A percentile compares a stretch with the other conserved stretches of the same genome.
Evolutionary conservation across 2,113 vertebrate species (phyloP).

Genomic region (Origma solitaria): DNA sequence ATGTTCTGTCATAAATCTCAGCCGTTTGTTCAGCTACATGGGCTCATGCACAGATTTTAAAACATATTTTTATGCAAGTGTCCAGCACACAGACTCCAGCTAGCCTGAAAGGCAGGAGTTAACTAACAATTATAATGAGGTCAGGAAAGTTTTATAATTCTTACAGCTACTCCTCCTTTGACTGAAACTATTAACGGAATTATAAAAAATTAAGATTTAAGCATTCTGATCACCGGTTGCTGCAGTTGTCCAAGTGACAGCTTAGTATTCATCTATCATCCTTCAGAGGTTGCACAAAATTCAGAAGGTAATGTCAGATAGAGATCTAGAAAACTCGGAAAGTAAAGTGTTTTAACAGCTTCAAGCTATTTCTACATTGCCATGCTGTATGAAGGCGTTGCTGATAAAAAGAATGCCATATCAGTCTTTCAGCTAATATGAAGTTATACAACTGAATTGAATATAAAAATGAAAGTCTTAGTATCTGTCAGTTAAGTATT

Average conservation of each 20-base stretch:
- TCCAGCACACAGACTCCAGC: background rate
- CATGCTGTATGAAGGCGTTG: background rate
- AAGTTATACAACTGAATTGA: background rate
- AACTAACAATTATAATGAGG: background rate
- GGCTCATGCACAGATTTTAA: background rate
- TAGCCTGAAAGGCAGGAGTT: background rate
- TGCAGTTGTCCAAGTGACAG: background rate
- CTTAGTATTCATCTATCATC: background rate
- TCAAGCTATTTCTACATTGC: conserved; percentile 7
- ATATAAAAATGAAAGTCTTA: background rate
- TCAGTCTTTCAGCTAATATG: background rate
- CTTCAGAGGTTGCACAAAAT: background rate
- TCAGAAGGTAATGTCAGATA: background rate
- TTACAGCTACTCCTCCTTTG: conserved; percentile 8
- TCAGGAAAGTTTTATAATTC: conserved; percentile 15
- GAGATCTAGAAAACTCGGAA: background rate
- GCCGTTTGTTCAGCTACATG: background rate
- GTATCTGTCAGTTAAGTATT: background rate
- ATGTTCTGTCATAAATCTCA: conserved; percentile 22
- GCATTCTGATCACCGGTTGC: background rate
- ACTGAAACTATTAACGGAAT: conserved; percentile 37
- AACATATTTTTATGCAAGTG: background rate
- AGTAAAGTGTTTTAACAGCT: conserved; percentile 39
- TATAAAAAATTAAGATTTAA: conserved; percentile 53
- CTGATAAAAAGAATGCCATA: conserved; percentile 26